A percentile compares a stretch with the other conserved stretches of the same genome.
These are phyloP conservation scores for Anguilla megastoma DNA, from an alignment of 2,797 vertebrate species.

Conservation along the genomic window DNA sequence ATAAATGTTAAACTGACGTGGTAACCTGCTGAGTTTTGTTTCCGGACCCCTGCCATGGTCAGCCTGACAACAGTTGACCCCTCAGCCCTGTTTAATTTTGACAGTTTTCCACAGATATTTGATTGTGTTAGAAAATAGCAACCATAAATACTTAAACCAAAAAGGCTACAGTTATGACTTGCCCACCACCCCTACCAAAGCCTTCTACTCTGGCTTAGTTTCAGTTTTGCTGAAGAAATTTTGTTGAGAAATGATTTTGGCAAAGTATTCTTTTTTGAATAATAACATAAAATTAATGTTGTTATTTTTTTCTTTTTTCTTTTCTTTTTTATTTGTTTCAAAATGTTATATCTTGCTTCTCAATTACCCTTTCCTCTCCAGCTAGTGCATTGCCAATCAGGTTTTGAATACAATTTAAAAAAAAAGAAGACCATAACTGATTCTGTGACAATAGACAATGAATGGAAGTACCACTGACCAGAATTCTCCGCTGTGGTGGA, in stretches of 20 bases:
- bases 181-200: neutral
- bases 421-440: too few species aligned
- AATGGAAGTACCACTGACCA: too few species aligned
- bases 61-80: neutral
- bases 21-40: neutral
- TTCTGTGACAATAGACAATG: too few species aligned
- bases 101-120: neutral
- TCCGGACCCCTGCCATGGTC: neutral
- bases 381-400: too few species aligned
- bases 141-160: neutral
- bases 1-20: neutral
- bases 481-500: too few species aligned
- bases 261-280: neutral
- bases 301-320: too few species aligned
- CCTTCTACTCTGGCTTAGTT: neutral
- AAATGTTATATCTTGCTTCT: too few species aligned
- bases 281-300: too few species aligned
- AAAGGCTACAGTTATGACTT: neutral
- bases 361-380: too few species aligned
- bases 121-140: neutral
- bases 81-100: neutral
- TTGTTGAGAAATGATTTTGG: neutral
- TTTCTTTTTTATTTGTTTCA: too few species aligned
- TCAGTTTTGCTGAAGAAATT: too few species aligned
- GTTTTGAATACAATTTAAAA: too few species aligned